Conservation (phyloP, 2,888 invertebrate genomes). For the Drosophila subsilvestris region DNA sequence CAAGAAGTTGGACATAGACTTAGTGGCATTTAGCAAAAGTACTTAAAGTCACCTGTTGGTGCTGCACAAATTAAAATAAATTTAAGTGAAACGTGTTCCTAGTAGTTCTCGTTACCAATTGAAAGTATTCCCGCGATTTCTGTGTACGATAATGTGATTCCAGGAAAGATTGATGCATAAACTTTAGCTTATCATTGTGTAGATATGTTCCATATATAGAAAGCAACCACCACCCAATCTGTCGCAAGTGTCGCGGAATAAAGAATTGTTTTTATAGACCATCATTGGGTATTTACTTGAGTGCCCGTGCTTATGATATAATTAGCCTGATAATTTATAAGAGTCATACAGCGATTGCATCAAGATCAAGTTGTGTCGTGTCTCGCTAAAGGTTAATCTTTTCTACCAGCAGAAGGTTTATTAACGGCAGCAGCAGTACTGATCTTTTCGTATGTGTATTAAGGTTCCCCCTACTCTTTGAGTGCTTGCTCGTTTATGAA, state of each 20-base stretch:
- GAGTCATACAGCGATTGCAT: not conserved
- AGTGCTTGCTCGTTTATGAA: too few relatives aligned
- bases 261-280: constrained; percentile 18
- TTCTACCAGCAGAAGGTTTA: not conserved
- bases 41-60: constrained; percentile 36
- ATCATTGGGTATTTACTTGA: constrained; percentile 5
- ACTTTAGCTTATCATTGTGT: constrained; percentile 13
- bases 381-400: not conserved
- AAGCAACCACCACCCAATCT: constrained; percentile 25
- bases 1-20: constrained; percentile 41
- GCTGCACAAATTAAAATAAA: not conserved
- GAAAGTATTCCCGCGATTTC: constrained; percentile 16
- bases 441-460: too few relatives aligned
- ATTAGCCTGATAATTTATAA: constrained; percentile 3
- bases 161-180: constrained; percentile 13
- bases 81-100: constrained; percentile 24
- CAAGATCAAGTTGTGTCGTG: not conserved
- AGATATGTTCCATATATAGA: constrained; percentile 27
- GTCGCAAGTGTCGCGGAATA: constrained; percentile 21
- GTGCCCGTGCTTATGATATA: constrained; percentile 8
- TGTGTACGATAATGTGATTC: constrained; percentile 11
- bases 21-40: constrained; percentile 25
- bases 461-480: too few relatives aligned
- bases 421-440: too few relatives aligned
- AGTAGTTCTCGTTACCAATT: not conserved